These are phyloP conservation scores for Scolopax rusticola DNA, from an alignment of 2,797 vertebrate genomes.

Conservation along the genomic window DNA sequence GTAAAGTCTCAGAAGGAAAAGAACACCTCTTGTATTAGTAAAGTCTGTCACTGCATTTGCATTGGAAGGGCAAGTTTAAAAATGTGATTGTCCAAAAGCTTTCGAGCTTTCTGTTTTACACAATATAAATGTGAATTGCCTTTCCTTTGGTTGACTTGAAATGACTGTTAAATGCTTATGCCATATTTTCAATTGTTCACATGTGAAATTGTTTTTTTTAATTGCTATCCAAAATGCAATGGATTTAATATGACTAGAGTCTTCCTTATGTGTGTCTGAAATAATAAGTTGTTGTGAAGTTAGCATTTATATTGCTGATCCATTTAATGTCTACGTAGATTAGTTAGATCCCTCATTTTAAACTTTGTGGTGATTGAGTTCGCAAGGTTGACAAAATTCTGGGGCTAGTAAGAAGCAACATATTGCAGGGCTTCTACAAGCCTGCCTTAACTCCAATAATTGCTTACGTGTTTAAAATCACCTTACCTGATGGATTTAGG, in stretches of 20 bases:
- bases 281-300: not conserved
- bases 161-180: not conserved
- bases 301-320: not conserved
- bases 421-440: not conserved
- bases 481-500: slow-evolving; percentile 20
- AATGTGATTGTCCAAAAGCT: slow-evolving; percentile 19
- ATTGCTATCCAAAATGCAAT: not conserved
- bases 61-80: slow-evolving; percentile 11
- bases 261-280: slow-evolving; percentile 27
- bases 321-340: not conserved
- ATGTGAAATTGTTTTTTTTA: not conserved
- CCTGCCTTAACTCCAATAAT: slow-evolving; percentile 26
- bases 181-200: not conserved
- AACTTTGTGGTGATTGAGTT: not conserved
- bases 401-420: slow-evolving; percentile 10
- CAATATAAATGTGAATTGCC: slow-evolving; percentile 25
- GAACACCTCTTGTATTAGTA: not conserved
- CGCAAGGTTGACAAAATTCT: not conserved
- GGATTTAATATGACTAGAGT: not conserved
- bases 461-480: not conserved
- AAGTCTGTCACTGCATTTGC: not conserved
- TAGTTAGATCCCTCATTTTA: not conserved
- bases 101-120: not conserved
- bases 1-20: not conserved
- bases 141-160: slow-evolving; percentile 25